Base-by-base conservation (phyloP, 2,797 vertebrate species). In the Catharus ustulatus region DNA sequence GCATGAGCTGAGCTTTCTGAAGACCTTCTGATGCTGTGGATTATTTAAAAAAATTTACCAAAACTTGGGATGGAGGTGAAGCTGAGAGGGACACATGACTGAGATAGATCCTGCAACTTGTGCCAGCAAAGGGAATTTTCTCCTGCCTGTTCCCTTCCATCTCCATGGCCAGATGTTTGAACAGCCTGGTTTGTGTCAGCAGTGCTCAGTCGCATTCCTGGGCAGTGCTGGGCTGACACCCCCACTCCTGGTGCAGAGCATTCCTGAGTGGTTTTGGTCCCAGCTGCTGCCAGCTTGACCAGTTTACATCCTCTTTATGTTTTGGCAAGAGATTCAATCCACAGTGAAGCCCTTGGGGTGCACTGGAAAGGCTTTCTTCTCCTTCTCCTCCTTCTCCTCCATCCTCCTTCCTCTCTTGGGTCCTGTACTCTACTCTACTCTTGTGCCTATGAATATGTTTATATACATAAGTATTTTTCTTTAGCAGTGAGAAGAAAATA, bases 401-500 rank as follows among this genome's bases (percentile, higher is more conserved):
- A 13, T 40, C 73, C 69, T 91, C 36, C 6, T 69, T 73, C 69
- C 55, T 86, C 85, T 96, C 91, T 61, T 82, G 93, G 55, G 89
- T 69, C 69, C 32, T 0, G 0, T 91, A 62, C 32, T 79, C 36
- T 85, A 45, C 30, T n/a, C n/a, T 34, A 88, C 30, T 94, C 84
- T 48, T 86, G 21, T 73, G 69, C 42, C 46, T 79, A 27, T 82
- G 89, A 93, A 90, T 92, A 81, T 7, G 0, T 91, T 96, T 95
- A 91, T 77, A 62, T 71, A 14, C 45, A 9, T 91, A 87, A 96
- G 88, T 93, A 92, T 86, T 97, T 91, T 96, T 92, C 91, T 88
- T 94, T 76, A 76, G 49, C 52, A 30, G 80, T 32, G 62, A 79
- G 89, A 93, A 84, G 79, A 93, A 93, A 94, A 94, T 92, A 91